Percentiles rank a stretch among this genome's conserved stretches.
These are phyloP conservation scores for Hirtodrosophila duncani DNA, from an alignment of 2,888 invertebrate genomes.

Conservation along the genomic window DNA sequence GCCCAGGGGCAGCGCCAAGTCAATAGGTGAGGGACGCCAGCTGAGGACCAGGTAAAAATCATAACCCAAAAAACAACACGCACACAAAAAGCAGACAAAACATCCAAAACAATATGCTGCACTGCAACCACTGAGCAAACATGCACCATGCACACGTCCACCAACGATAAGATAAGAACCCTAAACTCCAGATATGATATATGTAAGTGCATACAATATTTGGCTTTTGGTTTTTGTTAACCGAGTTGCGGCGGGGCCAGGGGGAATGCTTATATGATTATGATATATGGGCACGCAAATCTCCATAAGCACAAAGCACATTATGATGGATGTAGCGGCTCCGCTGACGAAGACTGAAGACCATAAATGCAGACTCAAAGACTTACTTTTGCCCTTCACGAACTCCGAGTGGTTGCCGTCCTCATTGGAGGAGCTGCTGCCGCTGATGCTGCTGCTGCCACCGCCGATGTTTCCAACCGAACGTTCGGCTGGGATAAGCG, in stretches of 20 bases:
- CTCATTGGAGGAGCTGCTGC: conserved; percentile 22
- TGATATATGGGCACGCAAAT: conserved; percentile 62
- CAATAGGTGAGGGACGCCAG: conserved; percentile 48
- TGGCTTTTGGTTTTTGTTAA: conserved; percentile 15
- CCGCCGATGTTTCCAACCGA: too few relatives aligned
- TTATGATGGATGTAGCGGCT: conserved; percentile 46
- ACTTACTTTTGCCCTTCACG: conserved; percentile 89
- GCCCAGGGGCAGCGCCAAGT: conserved; percentile 48
- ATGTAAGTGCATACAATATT: conserved; percentile 16
- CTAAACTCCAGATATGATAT: background rate
- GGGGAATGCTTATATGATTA: conserved; percentile 35
- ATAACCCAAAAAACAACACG: conserved; percentile 18
- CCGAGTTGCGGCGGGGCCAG: too few relatives aligned
- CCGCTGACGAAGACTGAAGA: conserved; percentile 31
- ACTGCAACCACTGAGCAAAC: too few relatives aligned
- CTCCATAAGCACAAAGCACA: conserved; percentile 57
- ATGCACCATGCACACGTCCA: conserved; percentile 24
- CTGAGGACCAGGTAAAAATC: conserved; percentile 32
- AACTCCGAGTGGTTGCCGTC: conserved; percentile 81
- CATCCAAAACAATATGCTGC: too few relatives aligned
- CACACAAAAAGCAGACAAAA: conserved; percentile 59
- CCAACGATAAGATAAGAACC: conserved; percentile 30
- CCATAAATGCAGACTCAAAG: background rate
- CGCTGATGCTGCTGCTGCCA: conserved; percentile 37
- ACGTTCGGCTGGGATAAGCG: too few relatives aligned